A percentile compares a stretch with the other conserved stretches of the same genome.
Conservation (phyloP, 1,140 invertebrate genomes). For the Anoplophora glabripennis region DNA sequence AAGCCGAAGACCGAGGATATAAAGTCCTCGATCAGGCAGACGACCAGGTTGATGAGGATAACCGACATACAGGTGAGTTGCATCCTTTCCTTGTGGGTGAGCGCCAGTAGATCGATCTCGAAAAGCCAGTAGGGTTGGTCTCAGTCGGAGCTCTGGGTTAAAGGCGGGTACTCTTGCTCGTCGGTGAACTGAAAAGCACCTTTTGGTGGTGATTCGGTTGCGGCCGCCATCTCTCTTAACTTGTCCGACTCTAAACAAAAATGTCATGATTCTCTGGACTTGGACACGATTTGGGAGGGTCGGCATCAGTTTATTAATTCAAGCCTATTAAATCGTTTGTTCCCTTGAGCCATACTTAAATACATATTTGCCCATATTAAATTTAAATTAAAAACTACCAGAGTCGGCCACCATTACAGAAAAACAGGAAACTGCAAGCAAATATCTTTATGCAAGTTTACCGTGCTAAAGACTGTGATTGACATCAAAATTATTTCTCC, state of each 20-base stretch:
- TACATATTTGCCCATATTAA: too few relatives aligned
- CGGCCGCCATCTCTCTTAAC: conserved; percentile 68
- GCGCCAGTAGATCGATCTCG: not conserved
- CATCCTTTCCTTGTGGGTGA: conserved; percentile 7
- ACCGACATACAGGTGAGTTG: conserved; percentile 25
- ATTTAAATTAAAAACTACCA: too few relatives aligned
- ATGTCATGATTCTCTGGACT: not conserved
- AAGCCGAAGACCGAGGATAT: too few relatives aligned
- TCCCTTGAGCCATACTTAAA: too few relatives aligned
- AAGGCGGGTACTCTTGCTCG: conserved; percentile 79
- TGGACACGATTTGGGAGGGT: too few relatives aligned
- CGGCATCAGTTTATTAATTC: too few relatives aligned
- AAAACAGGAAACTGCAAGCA: too few relatives aligned
- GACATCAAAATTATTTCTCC: too few relatives aligned
- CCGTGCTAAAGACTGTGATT: too few relatives aligned
- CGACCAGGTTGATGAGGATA: conserved; percentile 39
- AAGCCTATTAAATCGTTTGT: too few relatives aligned
- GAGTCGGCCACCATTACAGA: too few relatives aligned
- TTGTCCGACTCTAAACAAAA: conserved; percentile 71
- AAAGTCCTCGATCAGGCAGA: conserved; percentile 39
- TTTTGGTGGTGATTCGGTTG: conserved; percentile 64
- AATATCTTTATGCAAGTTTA: too few relatives aligned
- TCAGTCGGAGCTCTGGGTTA: conserved; percentile 67
- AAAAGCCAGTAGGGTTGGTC: conserved; percentile 2
- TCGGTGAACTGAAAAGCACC: conserved; percentile 71